Base-by-base conservation (phyloP, 2,888 invertebrate genomes). In the Cactoblastis cactorum region DNA sequence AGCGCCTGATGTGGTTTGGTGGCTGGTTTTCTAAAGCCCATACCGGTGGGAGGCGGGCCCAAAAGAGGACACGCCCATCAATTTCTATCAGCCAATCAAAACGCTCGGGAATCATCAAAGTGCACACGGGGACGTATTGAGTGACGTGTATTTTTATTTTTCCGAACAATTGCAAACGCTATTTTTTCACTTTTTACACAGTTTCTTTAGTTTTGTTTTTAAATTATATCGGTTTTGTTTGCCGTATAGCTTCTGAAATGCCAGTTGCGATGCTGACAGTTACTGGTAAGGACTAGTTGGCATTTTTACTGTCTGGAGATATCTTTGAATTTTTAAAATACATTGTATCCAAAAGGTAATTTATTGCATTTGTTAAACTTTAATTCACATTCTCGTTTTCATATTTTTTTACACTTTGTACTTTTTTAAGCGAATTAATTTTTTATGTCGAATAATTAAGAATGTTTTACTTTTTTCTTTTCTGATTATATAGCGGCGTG, bases 1-100 rank as follows among this genome's bases (percentile, higher is more conserved):
- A 84, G 86, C 88, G 90, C 88, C 82, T 75, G 82, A 73, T 80
- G 79, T 81, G 80, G 83, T 87, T 83, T 88, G 86, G 71, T 65
- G 69, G 71, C 77, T 68, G 67, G 65, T 66, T 69, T 72, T 62
- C 65, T 60, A 59, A 75, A 77, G 78, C 78, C 83, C 84, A 82
- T 81, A 79, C 68, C 80, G 55, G 79, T 62, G 70, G 73, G 69
- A 78, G 90, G 90, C 74, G 86, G 80, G 64, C 76, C 77, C 57
- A 53, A 35, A 38, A 19, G 38, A 64, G 57, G 65, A 83, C 80
- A 76, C 89, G 84, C 87, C 88, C 62, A 59, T 65, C 62, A 60
- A 69, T 69, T 65, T 55, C 51, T 46, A 37, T 33, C 56, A 4
- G 38, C 84, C 88, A 87, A 88, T 86, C 67, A 50, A 12, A 52